Conservation (phyloP, 2,113 vertebrate species). For the Campylorhamphus procurvoides region DNA sequence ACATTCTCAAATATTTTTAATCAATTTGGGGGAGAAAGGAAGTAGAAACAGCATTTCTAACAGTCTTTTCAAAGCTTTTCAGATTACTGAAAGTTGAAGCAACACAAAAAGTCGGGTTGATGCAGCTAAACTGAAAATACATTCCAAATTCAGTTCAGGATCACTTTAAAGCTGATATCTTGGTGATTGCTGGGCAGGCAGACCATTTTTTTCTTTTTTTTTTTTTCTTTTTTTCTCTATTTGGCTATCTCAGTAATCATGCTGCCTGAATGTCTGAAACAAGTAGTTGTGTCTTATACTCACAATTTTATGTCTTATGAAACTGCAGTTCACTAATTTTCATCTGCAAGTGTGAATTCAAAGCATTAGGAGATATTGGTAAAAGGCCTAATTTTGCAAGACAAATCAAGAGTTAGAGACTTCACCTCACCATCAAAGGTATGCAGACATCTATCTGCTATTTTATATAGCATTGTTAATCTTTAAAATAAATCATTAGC, state of each 20-base stretch:
- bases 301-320: neutral
- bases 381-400: neutral
- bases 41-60: neutral
- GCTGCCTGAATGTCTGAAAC: neutral
- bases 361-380: neutral
- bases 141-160: neutral
- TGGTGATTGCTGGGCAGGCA: neutral
- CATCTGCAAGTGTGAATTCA: neutral
- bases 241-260: neutral
- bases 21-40: rapidly evolving
- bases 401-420: neutral
- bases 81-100: neutral
- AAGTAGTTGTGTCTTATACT: neutral
- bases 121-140: neutral
- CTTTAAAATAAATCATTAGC: neutral
- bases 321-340: neutral
- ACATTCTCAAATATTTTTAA: neutral
- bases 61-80: neutral
- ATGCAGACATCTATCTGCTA: neutral
- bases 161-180: neutral
- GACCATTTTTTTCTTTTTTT: no score
- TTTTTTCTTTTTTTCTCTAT: neutral
- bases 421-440: neutral
- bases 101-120: neutral
- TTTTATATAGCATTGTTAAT: neutral